phyloP scores from a whole-genome alignment of 2,888 invertebrate genomes.

The Hylaea fasciaria region DNA sequence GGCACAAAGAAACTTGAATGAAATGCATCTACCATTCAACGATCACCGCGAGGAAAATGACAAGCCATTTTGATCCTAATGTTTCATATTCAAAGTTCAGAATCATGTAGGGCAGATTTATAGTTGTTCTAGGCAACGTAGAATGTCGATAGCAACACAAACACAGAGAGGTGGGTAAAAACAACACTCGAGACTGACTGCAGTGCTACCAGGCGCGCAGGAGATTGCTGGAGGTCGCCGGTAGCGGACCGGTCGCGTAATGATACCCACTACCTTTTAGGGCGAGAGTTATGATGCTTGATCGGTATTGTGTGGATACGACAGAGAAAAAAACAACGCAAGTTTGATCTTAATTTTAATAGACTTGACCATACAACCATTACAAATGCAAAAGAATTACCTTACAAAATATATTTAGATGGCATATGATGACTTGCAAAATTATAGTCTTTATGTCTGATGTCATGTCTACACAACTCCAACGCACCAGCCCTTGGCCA shows the following conservation, averaged over 20 bases:
- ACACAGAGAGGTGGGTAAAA: slow-evolving; percentile 73
- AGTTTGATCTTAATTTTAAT: not conserved
- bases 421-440: too few relatives aligned
- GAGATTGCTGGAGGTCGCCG: slow-evolving; percentile 62
- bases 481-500: slow-evolving; percentile 62
- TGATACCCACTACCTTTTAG: slow-evolving; percentile 82
- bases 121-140: slow-evolving; percentile 56
- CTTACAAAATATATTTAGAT: too few relatives aligned
- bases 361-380: too few relatives aligned
- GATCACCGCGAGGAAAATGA: slow-evolving; percentile 42
- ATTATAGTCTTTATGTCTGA: too few relatives aligned
- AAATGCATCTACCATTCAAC: slow-evolving; percentile 71
- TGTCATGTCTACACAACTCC: slow-evolving; percentile 57
- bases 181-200: slow-evolving; percentile 65
- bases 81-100: slow-evolving; percentile 34
- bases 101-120: slow-evolving; percentile 40
- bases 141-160: slow-evolving; percentile 74
- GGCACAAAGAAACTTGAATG: slow-evolving; percentile 73
- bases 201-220: slow-evolving; percentile 75
- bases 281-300: slow-evolving; percentile 76
- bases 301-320: slow-evolving; percentile 65
- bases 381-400: too few relatives aligned
- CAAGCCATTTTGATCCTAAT: slow-evolving; percentile 39
- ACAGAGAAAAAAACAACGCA: slow-evolving; percentile 23
- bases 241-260: slow-evolving; percentile 77